Evolutionary conservation across 2,797 vertebrate genomes (phyloP), one percentile per base, ranked within the genome.

Genomic region (Acanthurus tractus): DNA sequence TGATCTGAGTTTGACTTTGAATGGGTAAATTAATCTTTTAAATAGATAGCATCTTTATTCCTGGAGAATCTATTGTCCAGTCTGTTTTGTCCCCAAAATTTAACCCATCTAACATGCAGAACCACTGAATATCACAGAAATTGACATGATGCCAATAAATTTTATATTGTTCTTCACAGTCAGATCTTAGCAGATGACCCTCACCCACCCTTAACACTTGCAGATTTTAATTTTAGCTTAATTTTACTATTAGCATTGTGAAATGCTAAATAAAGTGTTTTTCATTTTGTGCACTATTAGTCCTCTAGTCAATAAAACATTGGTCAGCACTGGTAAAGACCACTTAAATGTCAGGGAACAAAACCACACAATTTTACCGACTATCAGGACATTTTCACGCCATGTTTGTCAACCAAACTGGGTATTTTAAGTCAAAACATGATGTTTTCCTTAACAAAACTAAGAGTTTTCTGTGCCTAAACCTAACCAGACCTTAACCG

Each of bases 101-200:
- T 8, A 56, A 66, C 9, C 23, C 40, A 22, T 48, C 6, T 29
- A 55, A 40, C 22, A 49, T 18, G 2, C 12, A 48, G 38, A 74
- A 57, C 6, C 54, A 66, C 13, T 44, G 15, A 68, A 58, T 52
- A 40, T 76, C 20, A 75, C 38, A 54, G 44, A 61, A 40, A 56
- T 44, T 40, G 50, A 36, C 15, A 22, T 49, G 8, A 29, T 18
- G 6, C 17, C 59, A 8, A 11, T 17, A 40, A 12, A 9, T 34
- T 34, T 34, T 34, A 34, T 34, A 34, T 34, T 34, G 1, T 34
- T 34, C 29, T 34, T 34, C 29, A 34, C 29, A 34, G 29, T 40
- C 38, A 40, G 38, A 11, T 40, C 38, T 8, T 40, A 34, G 29
- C 29, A 34, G 29, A 34, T 34, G 29, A 34, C 29, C 29, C 29